Conservation (phyloP, 2,888 invertebrate genomes). For the Drosophila nr. fundita region DNA sequence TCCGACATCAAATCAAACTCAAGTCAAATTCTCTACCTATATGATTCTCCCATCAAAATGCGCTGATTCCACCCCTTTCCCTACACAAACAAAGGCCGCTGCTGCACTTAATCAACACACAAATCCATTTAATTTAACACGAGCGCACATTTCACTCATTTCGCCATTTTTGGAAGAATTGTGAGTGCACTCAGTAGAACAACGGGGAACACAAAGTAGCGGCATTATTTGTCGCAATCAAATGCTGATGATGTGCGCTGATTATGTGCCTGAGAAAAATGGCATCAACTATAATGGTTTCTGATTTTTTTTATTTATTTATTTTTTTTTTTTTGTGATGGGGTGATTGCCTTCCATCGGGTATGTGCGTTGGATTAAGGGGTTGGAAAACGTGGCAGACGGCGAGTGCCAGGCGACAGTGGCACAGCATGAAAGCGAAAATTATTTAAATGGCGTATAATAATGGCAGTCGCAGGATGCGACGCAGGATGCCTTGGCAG, state of each 20-base stretch:
- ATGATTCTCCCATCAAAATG: constrained; percentile 6
- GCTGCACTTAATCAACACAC: constrained; percentile 78
- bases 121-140: constrained; percentile 82
- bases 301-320: neutral
- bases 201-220: constrained; percentile 80
- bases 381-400: constrained; percentile 59
- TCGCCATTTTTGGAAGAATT: constrained; percentile 62
- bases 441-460: constrained; percentile 85
- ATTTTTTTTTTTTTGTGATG: neutral
- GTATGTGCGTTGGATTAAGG: constrained; percentile 12
- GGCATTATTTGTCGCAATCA: constrained; percentile 85
- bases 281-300: constrained; percentile 32
- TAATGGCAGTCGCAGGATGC: constrained; percentile 80
- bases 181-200: constrained; percentile 31
- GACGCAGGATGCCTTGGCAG: constrained; percentile 68
- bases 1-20: constrained; percentile 21
- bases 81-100: constrained; percentile 15
- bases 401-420: constrained; percentile 65
- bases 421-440: constrained; percentile 77
- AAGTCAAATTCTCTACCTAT: neutral
- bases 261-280: constrained; percentile 78
- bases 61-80: constrained; percentile 23
- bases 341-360: constrained; percentile 46
- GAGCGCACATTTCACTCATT: constrained; percentile 45
- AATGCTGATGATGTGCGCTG: constrained; percentile 83